Percentiles rank a stretch among this genome's conserved stretches.
Evolutionary conservation across 2,797 vertebrate species (phyloP).

Genomic region (Triplophysa bombifrons): DNA sequence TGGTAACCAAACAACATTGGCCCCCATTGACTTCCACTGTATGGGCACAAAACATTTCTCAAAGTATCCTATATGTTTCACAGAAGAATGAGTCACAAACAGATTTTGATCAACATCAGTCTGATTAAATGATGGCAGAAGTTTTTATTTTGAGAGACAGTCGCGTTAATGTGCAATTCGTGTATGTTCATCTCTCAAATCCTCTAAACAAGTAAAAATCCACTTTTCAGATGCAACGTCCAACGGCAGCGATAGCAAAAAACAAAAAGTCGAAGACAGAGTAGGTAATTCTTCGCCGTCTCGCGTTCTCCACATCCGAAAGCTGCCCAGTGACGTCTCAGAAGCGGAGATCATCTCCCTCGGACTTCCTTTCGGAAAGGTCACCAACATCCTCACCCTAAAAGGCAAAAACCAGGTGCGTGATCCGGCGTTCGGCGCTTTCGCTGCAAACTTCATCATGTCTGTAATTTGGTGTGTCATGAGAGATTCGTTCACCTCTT

Average conservation of each 20-base stretch:
- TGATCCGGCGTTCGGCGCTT: background rate
- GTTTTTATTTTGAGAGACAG: no score
- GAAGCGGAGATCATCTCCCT: constrained; percentile 97
- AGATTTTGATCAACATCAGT: no score
- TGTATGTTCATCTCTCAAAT: background rate
- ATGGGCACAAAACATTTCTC: no score
- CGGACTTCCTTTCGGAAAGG: constrained; percentile 96
- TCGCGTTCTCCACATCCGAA: constrained; percentile 96
- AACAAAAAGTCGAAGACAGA: constrained; percentile 90
- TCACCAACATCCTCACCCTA: constrained; percentile 96
- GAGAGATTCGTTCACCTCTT: background rate
- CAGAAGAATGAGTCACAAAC: no score
- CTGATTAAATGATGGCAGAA: no score
- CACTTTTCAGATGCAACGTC: constrained; percentile 76
- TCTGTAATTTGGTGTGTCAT: background rate
- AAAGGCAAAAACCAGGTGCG: constrained; percentile 98
- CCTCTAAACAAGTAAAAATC: background rate
- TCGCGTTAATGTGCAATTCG: background rate
- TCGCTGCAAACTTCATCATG: background rate
- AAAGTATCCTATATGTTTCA: no score
- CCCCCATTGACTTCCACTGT: no score
- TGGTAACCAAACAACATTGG: no score
- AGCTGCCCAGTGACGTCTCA: constrained; percentile 93
- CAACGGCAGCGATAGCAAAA: constrained; percentile 97
- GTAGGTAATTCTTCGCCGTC: constrained; percentile 88